A percentile compares a stretch with the other conserved stretches of the same genome.
phyloP scores from a whole-genome alignment of 2,113 vertebrate species.

The Hippoglossus stenolepis region DNA sequence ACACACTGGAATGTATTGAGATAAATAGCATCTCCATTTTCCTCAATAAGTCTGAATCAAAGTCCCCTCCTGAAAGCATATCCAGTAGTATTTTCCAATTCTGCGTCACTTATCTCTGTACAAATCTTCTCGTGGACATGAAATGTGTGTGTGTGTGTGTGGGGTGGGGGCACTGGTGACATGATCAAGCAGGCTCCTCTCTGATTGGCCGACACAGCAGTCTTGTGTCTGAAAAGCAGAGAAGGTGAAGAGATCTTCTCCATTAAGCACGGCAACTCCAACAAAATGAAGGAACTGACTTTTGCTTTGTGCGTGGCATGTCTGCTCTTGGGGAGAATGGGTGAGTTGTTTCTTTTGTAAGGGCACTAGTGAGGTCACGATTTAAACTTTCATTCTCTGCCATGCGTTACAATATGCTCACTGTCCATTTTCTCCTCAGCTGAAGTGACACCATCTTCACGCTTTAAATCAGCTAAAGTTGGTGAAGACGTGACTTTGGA shows the following conservation, averaged over 20 bases:
- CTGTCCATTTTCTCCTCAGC: slow-evolving; percentile 14
- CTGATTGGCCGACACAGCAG: neutral
- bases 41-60: too few relatives aligned
- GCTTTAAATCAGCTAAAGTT: neutral
- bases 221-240: slow-evolving; percentile 21
- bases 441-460: neutral
- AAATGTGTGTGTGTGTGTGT: too few relatives aligned
- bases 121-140: too few relatives aligned
- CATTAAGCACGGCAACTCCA: neutral
- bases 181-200: neutral
- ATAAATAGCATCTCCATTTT: too few relatives aligned
- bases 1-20: too few relatives aligned
- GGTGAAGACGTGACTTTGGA: slow-evolving; percentile 38
- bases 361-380: too few relatives aligned
- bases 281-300: slow-evolving; percentile 11
- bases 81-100: too few relatives aligned
- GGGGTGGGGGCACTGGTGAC: neutral
- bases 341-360: slow-evolving; percentile 5
- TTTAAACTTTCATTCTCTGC: neutral
- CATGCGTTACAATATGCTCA: neutral
- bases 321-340: slow-evolving; percentile 21
- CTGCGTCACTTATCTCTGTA: too few relatives aligned
- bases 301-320: neutral
- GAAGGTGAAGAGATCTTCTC: neutral
- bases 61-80: too few relatives aligned